A percentile compares a stretch with the other conserved stretches of the same genome.
Conservation (phyloP, 2,113 vertebrate genomes). For the Aplodontia rufa region DNA sequence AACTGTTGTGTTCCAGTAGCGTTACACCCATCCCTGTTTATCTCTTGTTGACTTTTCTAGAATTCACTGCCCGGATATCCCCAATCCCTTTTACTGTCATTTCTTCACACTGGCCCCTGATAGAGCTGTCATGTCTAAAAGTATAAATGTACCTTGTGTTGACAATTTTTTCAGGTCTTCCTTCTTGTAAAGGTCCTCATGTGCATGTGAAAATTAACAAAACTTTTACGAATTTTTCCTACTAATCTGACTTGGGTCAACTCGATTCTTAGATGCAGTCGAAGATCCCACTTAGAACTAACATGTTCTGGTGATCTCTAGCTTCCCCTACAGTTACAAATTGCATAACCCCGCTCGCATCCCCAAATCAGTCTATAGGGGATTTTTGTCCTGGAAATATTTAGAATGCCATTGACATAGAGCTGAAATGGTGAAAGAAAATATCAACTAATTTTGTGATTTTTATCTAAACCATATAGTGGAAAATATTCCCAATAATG, state of each 20-base stretch:
- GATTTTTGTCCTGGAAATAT: neutral
- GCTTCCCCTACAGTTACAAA: neutral
- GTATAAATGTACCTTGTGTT: neutral
- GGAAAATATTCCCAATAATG: neutral
- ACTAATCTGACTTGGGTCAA: neutral
- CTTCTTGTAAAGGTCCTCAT: neutral
- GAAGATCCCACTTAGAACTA: neutral
- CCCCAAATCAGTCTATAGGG: neutral
- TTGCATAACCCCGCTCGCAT: rapidly evolving
- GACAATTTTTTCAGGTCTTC: neutral
- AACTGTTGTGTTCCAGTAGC: neutral
- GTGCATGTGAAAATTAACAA: neutral
- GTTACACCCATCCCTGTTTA: neutral
- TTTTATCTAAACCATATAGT: neutral
- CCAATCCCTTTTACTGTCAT: neutral
- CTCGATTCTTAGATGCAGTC: neutral
- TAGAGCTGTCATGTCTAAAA: neutral
- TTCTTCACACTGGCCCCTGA: too few species aligned
- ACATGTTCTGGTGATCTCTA: neutral
- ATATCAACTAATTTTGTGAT: neutral
- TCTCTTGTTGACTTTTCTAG: neutral
- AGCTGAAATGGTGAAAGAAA: neutral
- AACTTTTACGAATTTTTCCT: neutral
- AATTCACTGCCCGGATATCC: neutral
- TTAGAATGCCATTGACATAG: neutral